phyloP scores from a whole-genome alignment of 2,113 vertebrate genomes.

The Albula glossodonta region DNA sequence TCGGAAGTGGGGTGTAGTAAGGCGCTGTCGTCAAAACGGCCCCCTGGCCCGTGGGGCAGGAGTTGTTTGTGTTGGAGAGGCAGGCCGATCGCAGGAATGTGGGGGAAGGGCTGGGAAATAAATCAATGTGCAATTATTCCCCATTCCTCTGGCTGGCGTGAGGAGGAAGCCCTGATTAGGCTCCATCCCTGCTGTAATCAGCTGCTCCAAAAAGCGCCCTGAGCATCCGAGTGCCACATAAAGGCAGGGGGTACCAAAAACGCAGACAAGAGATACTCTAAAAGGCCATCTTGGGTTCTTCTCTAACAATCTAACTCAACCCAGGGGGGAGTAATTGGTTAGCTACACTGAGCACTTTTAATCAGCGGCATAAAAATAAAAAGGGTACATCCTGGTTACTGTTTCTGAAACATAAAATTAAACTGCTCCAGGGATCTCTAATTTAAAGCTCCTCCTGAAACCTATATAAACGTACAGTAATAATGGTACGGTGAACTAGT shows the following conservation, averaged over 20 bases:
- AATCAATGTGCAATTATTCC: constrained; percentile 46
- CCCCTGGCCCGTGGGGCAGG: constrained; percentile 18
- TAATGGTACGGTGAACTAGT: neutral
- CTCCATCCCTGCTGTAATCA: constrained; percentile 57
- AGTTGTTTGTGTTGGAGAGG: constrained; percentile 48
- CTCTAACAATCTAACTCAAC: neutral
- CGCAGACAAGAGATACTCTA: neutral
- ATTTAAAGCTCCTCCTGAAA: neutral
- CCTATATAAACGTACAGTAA: neutral
- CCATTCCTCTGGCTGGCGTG: constrained; percentile 48
- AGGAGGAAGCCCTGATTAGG: constrained; percentile 62
- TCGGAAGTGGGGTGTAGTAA: neutral
- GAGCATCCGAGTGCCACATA: constrained; percentile 37
- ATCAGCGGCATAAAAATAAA: neutral
- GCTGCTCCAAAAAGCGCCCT: constrained; percentile 40
- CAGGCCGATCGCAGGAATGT: constrained; percentile 40
- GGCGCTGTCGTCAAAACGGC: neutral
- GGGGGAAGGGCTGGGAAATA: constrained; percentile 41
- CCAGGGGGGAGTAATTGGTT: neutral
- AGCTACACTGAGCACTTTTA: neutral
- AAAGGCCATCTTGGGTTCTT: neutral
- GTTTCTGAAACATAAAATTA: neutral
- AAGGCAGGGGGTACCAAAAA: neutral
- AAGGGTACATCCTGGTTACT: neutral
- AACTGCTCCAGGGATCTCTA: neutral